Conservation (phyloP, 2,888 invertebrate genomes). For the Dryadula phaetusa region DNA sequence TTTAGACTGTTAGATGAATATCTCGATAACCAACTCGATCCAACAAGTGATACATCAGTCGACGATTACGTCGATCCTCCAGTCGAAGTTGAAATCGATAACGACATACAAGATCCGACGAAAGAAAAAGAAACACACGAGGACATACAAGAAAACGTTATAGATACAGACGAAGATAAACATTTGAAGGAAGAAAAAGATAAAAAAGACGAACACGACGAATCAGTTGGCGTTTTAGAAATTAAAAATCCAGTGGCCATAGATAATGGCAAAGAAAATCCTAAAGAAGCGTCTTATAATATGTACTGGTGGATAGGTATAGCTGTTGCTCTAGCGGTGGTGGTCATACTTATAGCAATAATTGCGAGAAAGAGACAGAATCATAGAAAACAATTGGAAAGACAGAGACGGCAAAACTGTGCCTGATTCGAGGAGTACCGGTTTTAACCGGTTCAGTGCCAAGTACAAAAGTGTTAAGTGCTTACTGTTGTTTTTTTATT, state of each 20-base stretch:
- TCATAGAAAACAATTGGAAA: conserved; percentile 78
- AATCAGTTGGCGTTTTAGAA: conserved; percentile 74
- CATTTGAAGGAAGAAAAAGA: conserved; percentile 67
- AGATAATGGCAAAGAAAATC: conserved; percentile 58
- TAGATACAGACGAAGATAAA: conserved; percentile 65
- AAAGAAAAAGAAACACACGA: conserved; percentile 51
- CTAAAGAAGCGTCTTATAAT: conserved; percentile 75
- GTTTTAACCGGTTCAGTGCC: conserved; percentile 78
- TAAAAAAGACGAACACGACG: conserved; percentile 15
- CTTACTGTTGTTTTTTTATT: conserved; percentile 31
- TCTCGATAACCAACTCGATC: conserved; percentile 77
- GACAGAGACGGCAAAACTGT: conserved; percentile 74
- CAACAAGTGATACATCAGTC: conserved; percentile 54
- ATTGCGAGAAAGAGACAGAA: conserved; percentile 79
- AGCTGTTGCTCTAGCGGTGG: conserved; percentile 71
- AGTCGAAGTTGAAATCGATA: conserved; percentile 54
- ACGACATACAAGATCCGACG: conserved; percentile 59
- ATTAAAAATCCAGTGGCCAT: conserved; percentile 71
- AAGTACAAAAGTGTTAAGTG: conserved; percentile 19
- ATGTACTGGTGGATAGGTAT: conserved; percentile 82
- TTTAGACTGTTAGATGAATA: conserved; percentile 83
- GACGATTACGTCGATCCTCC: conserved; percentile 71
- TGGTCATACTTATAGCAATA: conserved; percentile 72
- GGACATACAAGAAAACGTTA: conserved; percentile 61
- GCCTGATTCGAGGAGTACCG: conserved; percentile 83